These are phyloP conservation scores for Octonoba sinensis DNA, from an alignment of 2,888 invertebrate species.

Conservation along the genomic window DNA sequence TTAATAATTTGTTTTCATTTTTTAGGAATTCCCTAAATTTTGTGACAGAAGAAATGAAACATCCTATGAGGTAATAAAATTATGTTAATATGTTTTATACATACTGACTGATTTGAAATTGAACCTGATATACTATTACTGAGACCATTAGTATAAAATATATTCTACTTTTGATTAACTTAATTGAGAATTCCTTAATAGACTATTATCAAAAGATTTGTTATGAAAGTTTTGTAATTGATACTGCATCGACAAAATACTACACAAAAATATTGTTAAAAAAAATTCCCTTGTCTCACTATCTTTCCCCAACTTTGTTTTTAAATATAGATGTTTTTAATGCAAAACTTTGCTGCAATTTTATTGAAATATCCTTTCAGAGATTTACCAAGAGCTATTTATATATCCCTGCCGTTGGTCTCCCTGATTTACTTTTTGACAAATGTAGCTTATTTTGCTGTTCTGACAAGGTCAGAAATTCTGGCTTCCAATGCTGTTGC, in stretches of 20 bases:
- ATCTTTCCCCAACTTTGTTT: too few relatives aligned
- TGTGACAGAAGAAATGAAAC: constrained; percentile 91
- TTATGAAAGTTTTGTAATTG: too few relatives aligned
- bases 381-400: constrained; percentile 90
- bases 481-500: constrained; percentile 89
- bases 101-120: too few relatives aligned
- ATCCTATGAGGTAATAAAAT: constrained; percentile 83
- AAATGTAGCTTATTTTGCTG: constrained; percentile 91
- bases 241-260: too few relatives aligned
- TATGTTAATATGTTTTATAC: too few relatives aligned
- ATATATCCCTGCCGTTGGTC: constrained; percentile 91
- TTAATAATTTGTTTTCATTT: constrained; percentile 35
- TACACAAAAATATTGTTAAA: too few relatives aligned
- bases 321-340: neutral
- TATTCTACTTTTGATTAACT: too few relatives aligned
- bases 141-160: too few relatives aligned
- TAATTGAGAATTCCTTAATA: too few relatives aligned
- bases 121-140: too few relatives aligned
- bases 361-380: constrained; percentile 74
- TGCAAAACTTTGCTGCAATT: constrained; percentile 3
- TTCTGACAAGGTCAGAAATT: constrained; percentile 85
- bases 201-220: too few relatives aligned
- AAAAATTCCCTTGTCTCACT: too few relatives aligned
- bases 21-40: constrained; percentile 92
- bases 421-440: constrained; percentile 89